Evolutionary conservation across 2,888 invertebrate species (phyloP).

Genomic region (Smittia sp.): DNA sequence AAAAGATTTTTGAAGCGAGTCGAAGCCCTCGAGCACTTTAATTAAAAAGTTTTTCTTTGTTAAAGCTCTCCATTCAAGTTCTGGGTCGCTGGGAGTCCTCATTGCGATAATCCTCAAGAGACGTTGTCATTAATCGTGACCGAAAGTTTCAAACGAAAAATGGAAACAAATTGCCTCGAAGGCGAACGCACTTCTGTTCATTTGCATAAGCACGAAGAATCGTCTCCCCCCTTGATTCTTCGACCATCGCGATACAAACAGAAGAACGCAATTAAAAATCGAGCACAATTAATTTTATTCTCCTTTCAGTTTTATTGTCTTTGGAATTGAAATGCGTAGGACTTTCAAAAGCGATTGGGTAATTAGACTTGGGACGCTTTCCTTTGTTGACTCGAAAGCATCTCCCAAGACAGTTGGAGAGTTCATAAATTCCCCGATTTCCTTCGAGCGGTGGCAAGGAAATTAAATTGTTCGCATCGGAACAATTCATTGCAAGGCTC

Average conservation of each 20-base stretch:
- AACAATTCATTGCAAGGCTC: conserved; percentile 21
- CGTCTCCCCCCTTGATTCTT: background rate
- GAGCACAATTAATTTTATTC: conserved; percentile 34
- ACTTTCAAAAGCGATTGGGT: conserved; percentile 18
- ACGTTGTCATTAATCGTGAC: conserved; percentile 37
- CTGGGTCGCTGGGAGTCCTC: too few species aligned
- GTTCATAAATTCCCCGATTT: conserved; percentile 33
- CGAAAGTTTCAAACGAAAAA: conserved; percentile 25
- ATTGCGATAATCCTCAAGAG: conserved; percentile 17
- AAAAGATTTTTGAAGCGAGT: background rate
- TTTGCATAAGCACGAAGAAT: conserved; percentile 26
- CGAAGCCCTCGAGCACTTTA: conserved; percentile 25
- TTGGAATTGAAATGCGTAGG: conserved; percentile 3
- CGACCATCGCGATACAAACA: background rate
- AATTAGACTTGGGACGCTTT: background rate
- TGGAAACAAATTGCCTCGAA: conserved; percentile 29
- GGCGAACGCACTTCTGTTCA: background rate
- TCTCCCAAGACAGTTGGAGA: conserved; percentile 35
- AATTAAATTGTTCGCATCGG: conserved; percentile 38
- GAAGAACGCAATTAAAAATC: conserved; percentile 33
- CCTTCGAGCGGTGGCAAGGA: conserved; percentile 12
- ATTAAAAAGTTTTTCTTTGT: conserved; percentile 29
- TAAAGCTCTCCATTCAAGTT: background rate
- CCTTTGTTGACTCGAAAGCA: background rate
- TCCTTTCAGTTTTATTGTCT: conserved; percentile 32